Conservation (phyloP, 1,140 invertebrate species). For the Drusus annulatus region DNA sequence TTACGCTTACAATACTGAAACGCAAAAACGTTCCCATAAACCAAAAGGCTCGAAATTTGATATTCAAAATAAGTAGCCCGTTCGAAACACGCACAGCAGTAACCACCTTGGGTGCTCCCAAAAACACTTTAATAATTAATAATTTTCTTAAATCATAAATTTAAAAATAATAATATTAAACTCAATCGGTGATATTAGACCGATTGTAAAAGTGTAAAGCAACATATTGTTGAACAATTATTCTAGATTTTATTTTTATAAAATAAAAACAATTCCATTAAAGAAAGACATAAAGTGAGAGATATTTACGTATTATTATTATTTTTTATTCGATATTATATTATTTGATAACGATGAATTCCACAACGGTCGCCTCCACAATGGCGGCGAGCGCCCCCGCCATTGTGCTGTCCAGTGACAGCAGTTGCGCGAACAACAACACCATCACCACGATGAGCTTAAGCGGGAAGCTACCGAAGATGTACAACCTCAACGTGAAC, state of each 20-base stretch:
- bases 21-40: conserved; percentile 38
- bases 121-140: conserved; percentile 9
- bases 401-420: conserved; percentile 41
- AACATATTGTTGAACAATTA: conserved; percentile 46
- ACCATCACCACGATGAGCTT: conserved; percentile 4
- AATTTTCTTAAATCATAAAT: conserved; percentile 19
- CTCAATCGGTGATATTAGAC: conserved; percentile 17
- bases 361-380: conserved; percentile 46
- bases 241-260: conserved; percentile 45
- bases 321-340: conserved; percentile 42
- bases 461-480: conserved; percentile 50
- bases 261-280: conserved; percentile 51
- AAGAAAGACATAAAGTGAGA: conserved; percentile 53
- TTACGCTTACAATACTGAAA: conserved; percentile 43
- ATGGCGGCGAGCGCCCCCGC: conserved; percentile 60
- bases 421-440: not conserved
- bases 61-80: conserved; percentile 34
- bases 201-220: conserved; percentile 36
- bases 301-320: conserved; percentile 40
- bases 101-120: conserved; percentile 26
- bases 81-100: conserved; percentile 33
- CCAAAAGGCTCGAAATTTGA: conserved; percentile 8
- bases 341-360: conserved; percentile 47
- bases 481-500: conserved; percentile 68
- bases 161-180: not conserved